phyloP scores from a whole-genome alignment of 2,888 invertebrate species.

The Chrysomela aeneicollis region DNA sequence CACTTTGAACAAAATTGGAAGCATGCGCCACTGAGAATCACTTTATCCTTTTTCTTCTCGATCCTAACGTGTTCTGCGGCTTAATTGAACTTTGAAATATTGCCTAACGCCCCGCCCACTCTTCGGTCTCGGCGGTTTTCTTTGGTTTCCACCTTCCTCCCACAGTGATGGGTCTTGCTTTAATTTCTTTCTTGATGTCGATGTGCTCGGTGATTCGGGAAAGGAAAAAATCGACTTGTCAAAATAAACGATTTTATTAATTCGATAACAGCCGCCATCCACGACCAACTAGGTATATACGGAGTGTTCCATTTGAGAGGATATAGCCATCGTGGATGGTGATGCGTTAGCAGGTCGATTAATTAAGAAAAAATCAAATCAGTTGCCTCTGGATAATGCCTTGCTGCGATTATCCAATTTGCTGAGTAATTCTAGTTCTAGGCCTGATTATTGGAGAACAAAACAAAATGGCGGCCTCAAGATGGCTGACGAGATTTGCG shows the following conservation, averaged over 20 bases:
- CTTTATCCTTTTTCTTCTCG: constrained; percentile 43
- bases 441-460: too few relatives aligned
- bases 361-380: too few relatives aligned
- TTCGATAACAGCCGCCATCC: background rate
- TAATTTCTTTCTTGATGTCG: constrained; percentile 33
- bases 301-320: too few relatives aligned
- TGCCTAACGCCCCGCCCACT: constrained; percentile 53
- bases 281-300: too few relatives aligned
- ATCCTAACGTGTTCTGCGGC: constrained; percentile 55
- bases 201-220: constrained; percentile 40
- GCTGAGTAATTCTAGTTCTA: too few relatives aligned
- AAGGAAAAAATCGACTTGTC: constrained; percentile 7
- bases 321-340: too few relatives aligned
- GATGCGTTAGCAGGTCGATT: too few relatives aligned
- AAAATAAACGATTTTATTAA: constrained; percentile 12
- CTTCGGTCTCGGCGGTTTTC: constrained; percentile 49
- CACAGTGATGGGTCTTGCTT: constrained; percentile 42
- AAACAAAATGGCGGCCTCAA: too few relatives aligned
- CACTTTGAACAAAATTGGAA: background rate
- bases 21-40: constrained; percentile 47
- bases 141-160: constrained; percentile 50
- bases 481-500: too few relatives aligned
- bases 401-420: too few relatives aligned
- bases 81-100: constrained; percentile 61
- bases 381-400: too few relatives aligned